Conservation (phyloP, 1,140 invertebrate genomes). For the Holotrichia oblita region DNA sequence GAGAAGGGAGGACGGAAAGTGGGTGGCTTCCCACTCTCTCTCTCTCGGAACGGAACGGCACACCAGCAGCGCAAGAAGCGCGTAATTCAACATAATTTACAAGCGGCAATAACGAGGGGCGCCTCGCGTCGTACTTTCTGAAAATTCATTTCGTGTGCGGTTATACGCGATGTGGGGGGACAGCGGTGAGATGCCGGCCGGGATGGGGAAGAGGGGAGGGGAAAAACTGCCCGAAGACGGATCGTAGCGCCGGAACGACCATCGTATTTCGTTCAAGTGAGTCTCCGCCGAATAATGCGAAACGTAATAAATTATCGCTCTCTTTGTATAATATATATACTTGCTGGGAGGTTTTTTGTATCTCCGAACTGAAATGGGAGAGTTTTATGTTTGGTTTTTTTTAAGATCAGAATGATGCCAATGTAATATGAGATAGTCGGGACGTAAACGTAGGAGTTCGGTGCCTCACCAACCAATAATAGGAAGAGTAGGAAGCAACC, state of each 20-base stretch:
- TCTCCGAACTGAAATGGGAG: too few relatives aligned
- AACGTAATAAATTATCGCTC: background rate
- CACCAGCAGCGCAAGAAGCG: background rate
- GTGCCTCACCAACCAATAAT: too few relatives aligned
- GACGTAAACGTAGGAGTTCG: too few relatives aligned
- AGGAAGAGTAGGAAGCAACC: too few relatives aligned
- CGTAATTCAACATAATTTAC: slow-evolving; percentile 30
- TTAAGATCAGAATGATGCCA: too few relatives aligned
- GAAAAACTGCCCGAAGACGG: background rate
- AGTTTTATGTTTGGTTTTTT: too few relatives aligned
- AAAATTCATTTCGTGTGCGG: slow-evolving; percentile 34
- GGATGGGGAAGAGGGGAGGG: background rate
- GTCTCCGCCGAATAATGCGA: slow-evolving; percentile 1
- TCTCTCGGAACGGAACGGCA: background rate
- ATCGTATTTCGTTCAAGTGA: background rate
- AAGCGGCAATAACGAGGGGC: slow-evolving; percentile 27
- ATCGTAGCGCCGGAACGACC: background rate
- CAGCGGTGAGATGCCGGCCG: background rate
- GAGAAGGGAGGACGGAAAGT: too few relatives aligned
- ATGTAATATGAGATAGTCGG: too few relatives aligned
- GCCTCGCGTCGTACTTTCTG: slow-evolving; percentile 18
- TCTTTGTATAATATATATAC: background rate
- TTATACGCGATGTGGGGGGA: background rate
- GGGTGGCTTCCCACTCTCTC: background rate
- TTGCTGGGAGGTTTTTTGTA: too few relatives aligned